phyloP scores from a whole-genome alignment of 2,113 vertebrate species.

The Pavo muticus region DNA sequence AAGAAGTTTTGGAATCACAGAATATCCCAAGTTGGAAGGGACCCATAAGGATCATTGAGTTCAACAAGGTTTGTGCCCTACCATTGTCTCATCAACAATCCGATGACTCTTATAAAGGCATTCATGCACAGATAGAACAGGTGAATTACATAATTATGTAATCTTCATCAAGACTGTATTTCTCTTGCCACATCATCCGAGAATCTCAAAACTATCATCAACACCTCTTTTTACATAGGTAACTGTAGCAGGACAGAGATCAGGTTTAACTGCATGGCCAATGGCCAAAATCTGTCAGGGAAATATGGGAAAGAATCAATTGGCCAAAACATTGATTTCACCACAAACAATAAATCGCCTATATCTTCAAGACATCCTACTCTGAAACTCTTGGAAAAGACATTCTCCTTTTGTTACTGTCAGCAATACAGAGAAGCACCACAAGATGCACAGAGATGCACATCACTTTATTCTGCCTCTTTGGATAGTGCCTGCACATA shows the following conservation, averaged over 20 bases:
- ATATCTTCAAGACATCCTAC: not conserved
- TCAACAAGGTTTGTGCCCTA: not conserved
- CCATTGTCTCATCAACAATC: not conserved
- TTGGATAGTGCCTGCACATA: not conserved
- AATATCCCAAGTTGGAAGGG: too few relatives aligned
- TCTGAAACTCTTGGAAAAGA: not conserved
- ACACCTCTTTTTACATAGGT: not conserved
- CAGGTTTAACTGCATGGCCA: not conserved
- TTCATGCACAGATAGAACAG: not conserved
- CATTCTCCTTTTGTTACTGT: not conserved
- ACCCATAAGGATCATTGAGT: too few relatives aligned
- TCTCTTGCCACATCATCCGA: not conserved
- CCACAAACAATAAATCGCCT: not conserved
- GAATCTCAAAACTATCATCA: not conserved
- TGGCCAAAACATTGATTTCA: not conserved
- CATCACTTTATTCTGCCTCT: not conserved
- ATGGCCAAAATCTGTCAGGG: not conserved
- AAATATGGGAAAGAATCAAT: not conserved
- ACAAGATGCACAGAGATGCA: not conserved
- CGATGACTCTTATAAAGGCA: not conserved
- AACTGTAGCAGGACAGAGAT: not conserved
- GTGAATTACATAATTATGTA: not conserved
- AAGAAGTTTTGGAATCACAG: not conserved
- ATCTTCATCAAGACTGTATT: not conserved
- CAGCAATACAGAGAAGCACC: not conserved